Base-by-base conservation (phyloP, 2,888 invertebrate species). In the Plagodis dolabraria region DNA sequence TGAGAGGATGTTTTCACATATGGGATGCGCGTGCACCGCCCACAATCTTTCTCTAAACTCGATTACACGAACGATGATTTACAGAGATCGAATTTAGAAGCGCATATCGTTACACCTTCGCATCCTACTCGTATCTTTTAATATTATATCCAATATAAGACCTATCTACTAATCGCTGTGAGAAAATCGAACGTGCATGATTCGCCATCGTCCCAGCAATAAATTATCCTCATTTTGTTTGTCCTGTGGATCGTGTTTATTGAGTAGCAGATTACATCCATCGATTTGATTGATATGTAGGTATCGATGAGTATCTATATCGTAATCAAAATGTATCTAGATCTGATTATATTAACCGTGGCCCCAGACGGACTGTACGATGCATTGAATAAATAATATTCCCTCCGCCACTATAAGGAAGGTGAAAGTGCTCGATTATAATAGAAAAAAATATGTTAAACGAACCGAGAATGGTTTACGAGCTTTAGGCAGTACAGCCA, bases 51-150 rank as follows among this genome's bases (percentile, higher is more conserved):
- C 85, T 87, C 87, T 86, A 89, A 89, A 91, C 88, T 89, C 87
- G 89, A 91, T 92, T 92, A 92, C 85, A 77, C 81, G 82, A 84
- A 74, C 87, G 86, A 92, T 92, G 89, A 92, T 92, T 92, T 92
- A 92, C 87, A 74, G 86, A 85, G 82, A 92, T 89, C 85, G 89
- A 88, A 89, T 92, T 88, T 86, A 80, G 82, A 85, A 87, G 75
- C 84, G 80, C 78, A 77, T 81, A 82, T 82, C 82, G 86, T 85
- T 87, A 86, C 85, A 84, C 77, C 80, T 81, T 82, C 75, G 78
- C 77, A 82, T 85, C 82, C 80, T 84, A 74, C 82, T 85, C 82
- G 80, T 84, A 74, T 72, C 69, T 72, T 71, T 80, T 74, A 79
- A 65, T 60, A 67, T 69, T 50, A 53, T 61, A 63, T 63, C 59